Base-by-base conservation (phyloP, 2,113 vertebrate genomes). In the Sisor rabdophorus region DNA sequence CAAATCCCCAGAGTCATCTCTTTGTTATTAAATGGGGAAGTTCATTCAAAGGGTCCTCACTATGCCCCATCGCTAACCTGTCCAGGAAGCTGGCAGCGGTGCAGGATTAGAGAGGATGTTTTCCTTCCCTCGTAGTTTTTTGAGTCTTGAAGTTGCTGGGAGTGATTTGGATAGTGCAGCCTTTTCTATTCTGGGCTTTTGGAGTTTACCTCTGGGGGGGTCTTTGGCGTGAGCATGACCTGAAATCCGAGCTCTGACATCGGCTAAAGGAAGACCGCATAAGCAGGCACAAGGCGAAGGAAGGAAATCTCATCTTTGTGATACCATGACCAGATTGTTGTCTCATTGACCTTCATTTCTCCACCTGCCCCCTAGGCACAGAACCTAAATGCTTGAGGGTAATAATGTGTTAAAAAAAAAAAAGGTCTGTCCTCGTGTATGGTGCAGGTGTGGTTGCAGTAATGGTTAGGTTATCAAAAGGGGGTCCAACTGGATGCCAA, bases 31-130 rank as follows among this genome's bases (percentile, higher is more conserved):
- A 76, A 73, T 80, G 78, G 71, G 80, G 83, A 84, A 84, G 78
- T 76, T 82, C 80, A 70, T 77, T 73, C 79, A 76, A 52, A 81
- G 76, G 61, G 54, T 50, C 40, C 47, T 47, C 17, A n/a, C 61
- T 20, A 63, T 81, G 79, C 73, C 76, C 82, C 61, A 69, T 47
- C 26, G 63, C 73, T 84, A 81, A 81, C 80, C 82, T 81, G 77
- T 52, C 63, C 56, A 53, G 59, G 76, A 78, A 79, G 64, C 79
- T 77, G 79, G 73, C 79, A 79, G 76, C 58, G 10, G 56, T 8
- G 22, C 73, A 28, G 79, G 73, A 61, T 78, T 22, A 65, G 10
- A 76, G 68, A 82, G 81, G 79, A 82, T 84, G 83, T 84, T 84
- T 82, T 77, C 77, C 74, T 81, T 84, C 67, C 82, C 64, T 76